Conservation (phyloP, 2,888 invertebrate genomes). For the Coleophora flavipennella region DNA sequence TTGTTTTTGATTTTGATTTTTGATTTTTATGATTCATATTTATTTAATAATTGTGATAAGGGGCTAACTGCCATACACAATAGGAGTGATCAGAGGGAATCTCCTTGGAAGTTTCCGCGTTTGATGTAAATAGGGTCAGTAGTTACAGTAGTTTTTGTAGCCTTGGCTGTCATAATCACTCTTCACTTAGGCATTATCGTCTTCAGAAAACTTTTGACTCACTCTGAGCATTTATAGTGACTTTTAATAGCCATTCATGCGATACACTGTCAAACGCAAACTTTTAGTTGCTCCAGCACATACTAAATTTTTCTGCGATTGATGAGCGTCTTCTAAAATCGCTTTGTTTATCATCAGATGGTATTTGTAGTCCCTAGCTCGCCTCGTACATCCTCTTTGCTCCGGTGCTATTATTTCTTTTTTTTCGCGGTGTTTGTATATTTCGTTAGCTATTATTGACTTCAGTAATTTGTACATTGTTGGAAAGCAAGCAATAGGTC, state of each 20-base stretch:
- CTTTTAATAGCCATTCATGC: background rate
- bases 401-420: constrained; percentile 6
- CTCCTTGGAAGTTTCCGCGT: constrained; percentile 7
- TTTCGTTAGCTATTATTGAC: constrained; percentile 3
- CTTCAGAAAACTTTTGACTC: background rate
- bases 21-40: constrained; percentile 12
- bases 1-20: no score
- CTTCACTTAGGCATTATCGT: background rate
- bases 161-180: no score
- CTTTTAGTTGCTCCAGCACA: constrained; percentile 9
- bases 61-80: constrained; percentile 15
- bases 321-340: constrained; percentile 9
- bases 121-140: constrained; percentile 7
- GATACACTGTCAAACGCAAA: constrained; percentile 8
- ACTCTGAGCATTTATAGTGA: background rate
- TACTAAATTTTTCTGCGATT: constrained; percentile 10
- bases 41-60: constrained; percentile 10
- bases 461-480: constrained; percentile 10
- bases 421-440: constrained; percentile 2
- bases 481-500: constrained; percentile 9
- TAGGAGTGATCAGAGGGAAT: no score
- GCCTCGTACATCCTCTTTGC: constrained; percentile 8
- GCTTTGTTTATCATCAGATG: constrained; percentile 12
- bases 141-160: no score
- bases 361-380: constrained; percentile 9